Conservation (phyloP, 2,888 invertebrate species). For the Meghimatium bilineatum region DNA sequence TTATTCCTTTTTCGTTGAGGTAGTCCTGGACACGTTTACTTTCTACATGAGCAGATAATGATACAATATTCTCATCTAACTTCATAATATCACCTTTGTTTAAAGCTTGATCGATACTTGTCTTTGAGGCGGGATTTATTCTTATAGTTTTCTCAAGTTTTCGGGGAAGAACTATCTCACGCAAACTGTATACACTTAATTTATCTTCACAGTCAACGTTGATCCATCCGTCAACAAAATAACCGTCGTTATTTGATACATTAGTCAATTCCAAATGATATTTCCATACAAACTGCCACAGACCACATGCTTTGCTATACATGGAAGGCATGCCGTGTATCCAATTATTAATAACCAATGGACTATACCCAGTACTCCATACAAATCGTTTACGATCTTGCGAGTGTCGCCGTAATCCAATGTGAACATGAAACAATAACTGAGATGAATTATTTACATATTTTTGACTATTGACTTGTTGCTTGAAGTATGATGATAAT, state of each 20-base stretch:
- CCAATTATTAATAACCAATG: conserved; percentile 3
- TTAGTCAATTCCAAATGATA: neutral
- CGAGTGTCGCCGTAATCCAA: neutral
- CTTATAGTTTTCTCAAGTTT: neutral
- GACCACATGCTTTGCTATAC: neutral
- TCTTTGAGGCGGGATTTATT: neutral
- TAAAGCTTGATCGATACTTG: neutral
- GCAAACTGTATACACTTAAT: neutral
- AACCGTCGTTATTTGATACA: neutral
- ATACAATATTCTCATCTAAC: neutral
- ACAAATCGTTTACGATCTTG: neutral
- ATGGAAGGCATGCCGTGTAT: neutral
- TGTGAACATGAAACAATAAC: neutral
- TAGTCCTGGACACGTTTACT: neutral
- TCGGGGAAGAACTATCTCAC: conserved; percentile 4
- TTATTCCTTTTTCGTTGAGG: too few species aligned
- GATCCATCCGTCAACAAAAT: neutral
- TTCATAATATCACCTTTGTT: neutral
- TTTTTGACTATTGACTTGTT: neutral
- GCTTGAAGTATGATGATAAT: too few species aligned
- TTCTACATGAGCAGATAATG: neutral
- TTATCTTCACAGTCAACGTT: neutral
- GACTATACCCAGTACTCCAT: neutral
- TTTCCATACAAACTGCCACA: neutral
- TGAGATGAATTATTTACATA: neutral